Evolutionary conservation across 2,888 invertebrate genomes (phyloP).

Genomic region (Caenorhabditis sp.): DNA sequence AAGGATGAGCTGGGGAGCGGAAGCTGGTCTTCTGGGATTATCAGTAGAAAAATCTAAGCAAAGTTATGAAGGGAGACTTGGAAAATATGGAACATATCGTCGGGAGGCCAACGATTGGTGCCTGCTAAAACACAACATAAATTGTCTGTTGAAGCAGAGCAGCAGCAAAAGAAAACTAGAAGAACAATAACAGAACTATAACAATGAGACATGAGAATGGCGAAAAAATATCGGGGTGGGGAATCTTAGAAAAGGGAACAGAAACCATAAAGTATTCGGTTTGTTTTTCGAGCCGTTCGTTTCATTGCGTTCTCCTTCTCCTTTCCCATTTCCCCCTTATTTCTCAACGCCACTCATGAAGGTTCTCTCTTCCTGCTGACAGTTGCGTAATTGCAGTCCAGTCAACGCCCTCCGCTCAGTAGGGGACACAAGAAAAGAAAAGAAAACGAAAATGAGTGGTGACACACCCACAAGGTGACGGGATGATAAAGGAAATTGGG

Average conservation of each 20-base stretch:
- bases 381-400: slow-evolving; percentile 45
- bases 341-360: slow-evolving; percentile 46
- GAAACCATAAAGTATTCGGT: slow-evolving; percentile 52
- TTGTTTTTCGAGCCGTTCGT: slow-evolving; percentile 32
- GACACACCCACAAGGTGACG: slow-evolving; percentile 10
- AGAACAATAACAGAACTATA: slow-evolving; percentile 11
- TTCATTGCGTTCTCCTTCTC: slow-evolving; percentile 17
- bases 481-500: slow-evolving; percentile 31
- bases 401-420: slow-evolving; percentile 10
- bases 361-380: slow-evolving; percentile 33
- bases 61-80: slow-evolving; percentile 24
- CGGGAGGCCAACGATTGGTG: slow-evolving; percentile 2
- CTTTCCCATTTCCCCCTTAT: slow-evolving; percentile 10
- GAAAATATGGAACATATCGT: neutral
- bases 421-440: neutral
- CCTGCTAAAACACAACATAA: neutral
- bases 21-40: slow-evolving; percentile 55
- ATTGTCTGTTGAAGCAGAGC: slow-evolving; percentile 3
- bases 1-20: slow-evolving; percentile 44
- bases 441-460: slow-evolving; percentile 6
- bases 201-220: slow-evolving; percentile 11
- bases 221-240: neutral
- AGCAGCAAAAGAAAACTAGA: no score
- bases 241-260: neutral
- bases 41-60: slow-evolving; percentile 43